Evolutionary conservation across 2,113 vertebrate genomes (phyloP).

Genomic region (Edolisoma coerulescens): DNA sequence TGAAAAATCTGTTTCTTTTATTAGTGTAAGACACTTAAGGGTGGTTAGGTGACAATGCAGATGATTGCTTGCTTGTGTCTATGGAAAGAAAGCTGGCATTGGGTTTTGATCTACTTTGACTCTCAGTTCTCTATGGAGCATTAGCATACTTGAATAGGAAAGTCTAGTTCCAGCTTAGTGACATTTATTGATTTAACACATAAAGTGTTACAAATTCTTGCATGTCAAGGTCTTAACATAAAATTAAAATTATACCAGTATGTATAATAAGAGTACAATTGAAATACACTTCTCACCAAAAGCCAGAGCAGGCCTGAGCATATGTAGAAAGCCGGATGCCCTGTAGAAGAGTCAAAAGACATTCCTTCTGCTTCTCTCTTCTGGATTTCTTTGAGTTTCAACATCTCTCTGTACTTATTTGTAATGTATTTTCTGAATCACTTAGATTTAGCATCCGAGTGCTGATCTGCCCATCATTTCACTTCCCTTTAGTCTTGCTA

Average conservation of each 20-base stretch:
- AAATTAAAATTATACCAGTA: neutral
- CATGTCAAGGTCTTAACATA: neutral
- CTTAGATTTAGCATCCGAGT: neutral
- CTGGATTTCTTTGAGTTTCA: slow-evolving; percentile 37
- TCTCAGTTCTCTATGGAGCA: neutral
- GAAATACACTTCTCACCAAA: neutral
- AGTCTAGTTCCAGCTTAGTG: neutral
- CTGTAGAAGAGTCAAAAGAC: slow-evolving; percentile 1
- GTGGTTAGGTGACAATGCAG: neutral
- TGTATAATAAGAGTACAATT: neutral
- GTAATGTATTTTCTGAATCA: neutral
- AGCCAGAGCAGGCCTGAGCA: slow-evolving; percentile 1
- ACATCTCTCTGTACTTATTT: slow-evolving; percentile 2
- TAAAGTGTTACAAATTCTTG: neutral
- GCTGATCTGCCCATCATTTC: neutral
- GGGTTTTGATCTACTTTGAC: neutral
- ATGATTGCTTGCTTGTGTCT: neutral
- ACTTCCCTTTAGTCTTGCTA: neutral
- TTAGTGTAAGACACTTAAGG: neutral
- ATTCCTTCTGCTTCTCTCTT: neutral
- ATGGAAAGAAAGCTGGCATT: neutral
- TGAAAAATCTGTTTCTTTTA: neutral
- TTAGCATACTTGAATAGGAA: neutral
- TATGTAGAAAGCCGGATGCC: slow-evolving; percentile 14
- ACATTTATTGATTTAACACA: neutral